Conservation (phyloP, 2,113 vertebrate species). For the Seriola quinqueradiata region DNA sequence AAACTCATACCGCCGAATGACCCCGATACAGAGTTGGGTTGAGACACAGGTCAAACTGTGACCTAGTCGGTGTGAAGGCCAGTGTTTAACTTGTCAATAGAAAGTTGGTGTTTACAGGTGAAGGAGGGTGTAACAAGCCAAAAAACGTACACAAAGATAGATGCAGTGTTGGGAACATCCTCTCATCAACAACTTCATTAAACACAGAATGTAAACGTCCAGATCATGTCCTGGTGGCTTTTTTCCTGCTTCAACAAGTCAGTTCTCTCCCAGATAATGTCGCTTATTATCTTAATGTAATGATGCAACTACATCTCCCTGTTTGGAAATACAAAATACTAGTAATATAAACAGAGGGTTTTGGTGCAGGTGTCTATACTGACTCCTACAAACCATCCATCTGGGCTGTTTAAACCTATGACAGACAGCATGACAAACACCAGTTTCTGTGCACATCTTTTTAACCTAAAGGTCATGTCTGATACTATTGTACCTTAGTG, state of each 20-base stretch:
- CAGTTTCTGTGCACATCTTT: too few relatives aligned
- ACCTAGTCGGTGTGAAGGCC: slow-evolving; percentile 13
- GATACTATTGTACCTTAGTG: not conserved
- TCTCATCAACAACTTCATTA: not conserved
- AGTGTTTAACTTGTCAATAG: slow-evolving; percentile 6
- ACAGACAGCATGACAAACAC: not conserved
- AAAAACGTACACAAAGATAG: too few relatives aligned
- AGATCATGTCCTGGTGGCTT: not conserved
- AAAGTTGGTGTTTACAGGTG: slow-evolving; percentile 9
- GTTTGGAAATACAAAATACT: not conserved
- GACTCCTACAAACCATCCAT: not conserved
- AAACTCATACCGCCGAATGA: slow-evolving; percentile 7
- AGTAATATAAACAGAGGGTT: not conserved
- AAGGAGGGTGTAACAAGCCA: not conserved
- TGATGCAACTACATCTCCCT: not conserved
- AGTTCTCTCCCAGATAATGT: not conserved
- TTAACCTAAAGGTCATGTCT: too few relatives aligned
- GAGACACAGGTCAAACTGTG: slow-evolving; percentile 5
- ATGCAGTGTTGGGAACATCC: not conserved
- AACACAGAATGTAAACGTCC: not conserved
- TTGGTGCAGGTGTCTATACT: too few relatives aligned
- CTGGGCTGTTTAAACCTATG: not conserved
- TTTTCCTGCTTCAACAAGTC: not conserved
- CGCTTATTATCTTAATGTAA: too few relatives aligned
- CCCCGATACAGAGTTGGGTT: slow-evolving; percentile 1